phyloP scores from a whole-genome alignment of 2,797 vertebrate species.

The Enteromius argenteus region DNA sequence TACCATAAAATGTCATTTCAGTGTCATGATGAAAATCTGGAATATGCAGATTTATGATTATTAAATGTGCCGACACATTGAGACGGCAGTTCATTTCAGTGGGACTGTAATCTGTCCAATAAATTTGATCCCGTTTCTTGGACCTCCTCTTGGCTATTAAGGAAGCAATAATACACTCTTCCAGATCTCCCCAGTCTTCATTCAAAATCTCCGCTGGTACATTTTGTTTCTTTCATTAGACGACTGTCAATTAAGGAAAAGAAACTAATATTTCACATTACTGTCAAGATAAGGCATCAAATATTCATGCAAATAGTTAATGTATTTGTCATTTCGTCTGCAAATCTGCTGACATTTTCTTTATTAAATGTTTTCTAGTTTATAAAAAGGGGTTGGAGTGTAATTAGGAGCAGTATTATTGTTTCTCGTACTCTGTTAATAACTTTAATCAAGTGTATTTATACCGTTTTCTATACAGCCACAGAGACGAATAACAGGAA shows the following conservation, averaged over 20 bases:
- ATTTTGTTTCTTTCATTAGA: constrained; percentile 81
- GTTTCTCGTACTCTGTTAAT: constrained; percentile 43
- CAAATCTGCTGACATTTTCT: constrained; percentile 83
- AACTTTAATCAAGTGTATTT: constrained; percentile 56
- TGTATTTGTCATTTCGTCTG: constrained; percentile 86
- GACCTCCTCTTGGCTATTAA: constrained; percentile 50
- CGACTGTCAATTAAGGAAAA: constrained; percentile 86
- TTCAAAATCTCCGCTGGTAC: constrained; percentile 45
- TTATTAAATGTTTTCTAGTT: constrained; percentile 88
- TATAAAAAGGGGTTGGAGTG: constrained; percentile 62
- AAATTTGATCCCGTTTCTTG: constrained; percentile 35
- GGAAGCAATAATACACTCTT: constrained; percentile 50
- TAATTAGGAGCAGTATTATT: constrained; percentile 61
- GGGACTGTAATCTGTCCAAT: constrained; percentile 57
- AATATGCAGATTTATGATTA: constrained; percentile 63
- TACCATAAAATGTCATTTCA: constrained; percentile 59
- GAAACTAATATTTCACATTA: constrained; percentile 88
- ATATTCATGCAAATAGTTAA: constrained; percentile 89
- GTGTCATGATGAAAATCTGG: constrained; percentile 54
- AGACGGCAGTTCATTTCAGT: constrained; percentile 47
- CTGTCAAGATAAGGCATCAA: constrained; percentile 89
- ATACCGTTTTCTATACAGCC: constrained; percentile 41
- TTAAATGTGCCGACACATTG: constrained; percentile 44
- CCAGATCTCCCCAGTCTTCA: constrained; percentile 46
- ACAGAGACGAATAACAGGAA: constrained; percentile 47